Base-by-base conservation (phyloP, 2,797 vertebrate species). In the Microctenopoma steveboyesi region DNA sequence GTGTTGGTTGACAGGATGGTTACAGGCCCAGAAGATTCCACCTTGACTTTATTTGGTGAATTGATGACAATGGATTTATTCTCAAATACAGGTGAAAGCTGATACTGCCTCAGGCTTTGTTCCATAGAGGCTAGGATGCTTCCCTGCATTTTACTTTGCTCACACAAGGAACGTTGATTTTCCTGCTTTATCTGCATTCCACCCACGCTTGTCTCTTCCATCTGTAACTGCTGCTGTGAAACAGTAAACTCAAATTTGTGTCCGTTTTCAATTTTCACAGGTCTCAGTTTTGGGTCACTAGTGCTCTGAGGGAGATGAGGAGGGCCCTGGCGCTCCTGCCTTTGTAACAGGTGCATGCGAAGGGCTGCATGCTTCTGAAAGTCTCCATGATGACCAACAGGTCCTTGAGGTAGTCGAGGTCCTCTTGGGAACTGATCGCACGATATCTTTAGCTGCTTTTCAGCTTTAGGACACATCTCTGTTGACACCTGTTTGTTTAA, bases 101-200 rank as follows among this genome's bases (percentile, higher is more conserved):
- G 95, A 87, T 96, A 96, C 82, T 98, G 96, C 82, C 93, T 96
- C 56, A 99, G 90, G 69, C 95, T 96, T 88, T 97, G 95, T 87
- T 99, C 98, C 96, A 99, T 97, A 69, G 95, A 96, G 78, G 97
- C 96, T 6, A 99, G 93, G 79, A 99, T 99, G 85, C 95, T 99
- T 79, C 89, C 94, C 42, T 92, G 86, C 13, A 47, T 69, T 64
- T 81, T 92, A 91, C 83, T 91, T 81, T 64, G 88, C 55, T 79
- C 79, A 46, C 68, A 92, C 74, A 66, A 51, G 56, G 87, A 79
- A 7, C 92, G 92, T 25, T 93, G 93, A 68, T 93, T 93, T 79
- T 93, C 92, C 45, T 92, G 88, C 64, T 93, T 93, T 57, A 92
- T 52, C 69, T 92, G 79, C 2, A 89, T 48, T 39, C 82, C 82